phyloP scores from a whole-genome alignment of 2,113 vertebrate species.

The Ictidomys tridecemlineatus region DNA sequence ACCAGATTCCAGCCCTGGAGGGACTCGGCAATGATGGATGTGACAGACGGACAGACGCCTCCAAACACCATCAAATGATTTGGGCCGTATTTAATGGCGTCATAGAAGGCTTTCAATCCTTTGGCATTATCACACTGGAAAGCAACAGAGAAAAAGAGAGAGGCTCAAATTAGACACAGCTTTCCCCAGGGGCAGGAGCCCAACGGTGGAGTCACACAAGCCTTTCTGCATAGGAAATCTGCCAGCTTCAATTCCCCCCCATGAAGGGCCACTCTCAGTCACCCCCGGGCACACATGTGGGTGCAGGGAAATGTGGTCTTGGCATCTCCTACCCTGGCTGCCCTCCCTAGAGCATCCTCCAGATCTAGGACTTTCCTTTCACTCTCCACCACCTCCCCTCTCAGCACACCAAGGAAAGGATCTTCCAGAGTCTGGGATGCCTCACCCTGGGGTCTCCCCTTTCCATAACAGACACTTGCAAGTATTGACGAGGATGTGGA shows the following conservation, averaged over 20 bases:
- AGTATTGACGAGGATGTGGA: not conserved
- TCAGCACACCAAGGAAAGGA: not conserved
- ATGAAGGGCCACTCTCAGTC: not conserved
- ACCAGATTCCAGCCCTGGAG: conserved; percentile 99
- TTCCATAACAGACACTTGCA: not conserved
- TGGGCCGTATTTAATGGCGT: conserved; percentile 99
- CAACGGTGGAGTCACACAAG: not conserved
- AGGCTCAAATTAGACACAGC: conserved; percentile 61
- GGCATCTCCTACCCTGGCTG: not conserved
- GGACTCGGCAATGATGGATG: conserved; percentile 98
- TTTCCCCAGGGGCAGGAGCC: not conserved
- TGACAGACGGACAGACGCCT: conserved; percentile 98
- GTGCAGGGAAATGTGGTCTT: not conserved
- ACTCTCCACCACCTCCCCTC: not conserved
- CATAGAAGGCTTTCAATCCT: conserved; percentile 98
- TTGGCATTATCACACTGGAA: conserved; percentile 98
- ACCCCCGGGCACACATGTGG: not conserved
- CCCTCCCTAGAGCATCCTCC: too few relatives aligned
- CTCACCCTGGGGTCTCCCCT: not conserved
- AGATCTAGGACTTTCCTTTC: not conserved
- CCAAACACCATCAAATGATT: conserved; percentile 99
- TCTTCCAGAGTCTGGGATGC: not conserved
- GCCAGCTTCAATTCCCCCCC: not conserved
- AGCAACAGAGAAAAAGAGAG: conserved; percentile 61
- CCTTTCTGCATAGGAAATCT: not conserved